Evolutionary conservation across 2,113 vertebrate species (phyloP), one percentile per base, ranked within the genome.

Genomic region (Uropsilus gracilis): DNA sequence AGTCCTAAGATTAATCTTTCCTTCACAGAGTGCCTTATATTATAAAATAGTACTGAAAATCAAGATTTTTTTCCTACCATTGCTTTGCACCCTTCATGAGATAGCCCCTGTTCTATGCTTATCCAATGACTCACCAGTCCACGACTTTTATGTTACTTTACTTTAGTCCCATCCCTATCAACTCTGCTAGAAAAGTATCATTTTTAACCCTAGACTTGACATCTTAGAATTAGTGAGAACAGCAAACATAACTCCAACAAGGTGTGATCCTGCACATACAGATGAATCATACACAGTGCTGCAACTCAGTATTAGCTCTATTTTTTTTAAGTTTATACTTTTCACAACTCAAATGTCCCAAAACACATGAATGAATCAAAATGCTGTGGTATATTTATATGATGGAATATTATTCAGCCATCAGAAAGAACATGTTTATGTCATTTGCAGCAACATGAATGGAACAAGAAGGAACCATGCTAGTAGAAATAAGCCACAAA

Each of bases 21-120:
- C 18, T 88, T 55, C 30, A 72, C 57, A 30, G 16, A 75, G 10
- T 3, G 0, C 5, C 17, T 59, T 90, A 66, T 59, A 86, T 39
- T 86, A 83, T 10, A 73, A 26, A 76, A 91, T 73, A 48, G 11
- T 44, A 71, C 57, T 90, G n/a, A 90, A 90, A 94, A 76, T 22
- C 5, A 91, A 86, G 12, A 69, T n/a, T 6, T 37, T 6, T 37
- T 80, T 3, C 7, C 20, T 48, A 86, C 17, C 16, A 75, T 50
- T 61, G 7, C 1, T 57, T 75, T 92, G 12, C 37, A 11, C 32
- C 2, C 32, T 75, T 80, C n/a, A 44, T 96, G 13, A 34, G 18
- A 48, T 28, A 76, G 4, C 5, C 1, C 17, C 17, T 71, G 28
- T 20, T 4, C 1, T n/a, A 87, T 39, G 8, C 30, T 17, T 61